Evolutionary conservation across 1,140 invertebrate genomes (phyloP).

Genomic region (Pogonomyrmex barbatus): DNA sequence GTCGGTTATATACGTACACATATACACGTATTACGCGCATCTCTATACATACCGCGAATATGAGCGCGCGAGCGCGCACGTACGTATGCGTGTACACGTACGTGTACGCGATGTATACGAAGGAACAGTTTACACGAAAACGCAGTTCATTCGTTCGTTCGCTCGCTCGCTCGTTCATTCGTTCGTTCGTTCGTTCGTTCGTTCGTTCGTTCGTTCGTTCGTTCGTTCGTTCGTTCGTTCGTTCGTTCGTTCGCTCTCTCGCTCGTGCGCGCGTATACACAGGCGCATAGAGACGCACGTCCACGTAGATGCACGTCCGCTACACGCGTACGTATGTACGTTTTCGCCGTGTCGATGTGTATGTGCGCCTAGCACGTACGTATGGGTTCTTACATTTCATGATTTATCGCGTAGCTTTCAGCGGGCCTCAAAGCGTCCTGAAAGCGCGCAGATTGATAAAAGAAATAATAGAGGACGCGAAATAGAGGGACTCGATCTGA

Average conservation of each 20-base stretch:
- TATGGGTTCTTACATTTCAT: conserved; percentile 86
- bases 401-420: conserved; percentile 87
- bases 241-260: conserved; percentile 9
- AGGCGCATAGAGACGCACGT: not conserved
- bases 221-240: conserved; percentile 55
- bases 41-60: conserved; percentile 49
- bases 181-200: conserved; percentile 43
- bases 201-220: conserved; percentile 20
- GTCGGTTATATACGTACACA: conserved; percentile 75
- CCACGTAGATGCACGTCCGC: not conserved
- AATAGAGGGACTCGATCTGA: conserved; percentile 84
- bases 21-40: conserved; percentile 65
- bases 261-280: conserved; percentile 7
- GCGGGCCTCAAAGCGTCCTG: conserved; percentile 78
- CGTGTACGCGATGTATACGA: conserved; percentile 35
- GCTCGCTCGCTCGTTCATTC: conserved; percentile 13
- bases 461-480: conserved; percentile 86
- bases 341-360: not conserved
- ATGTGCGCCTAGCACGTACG: conserved; percentile 42
- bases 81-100: conserved; percentile 23
- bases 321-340: conserved; percentile 1
- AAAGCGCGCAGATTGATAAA: conserved; percentile 85
- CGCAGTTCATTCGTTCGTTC: conserved; percentile 61
- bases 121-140: conserved; percentile 66
- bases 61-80: conserved; percentile 11